phyloP scores from a whole-genome alignment of 1,140 invertebrate genomes.

The Drosophila mojavensis region DNA sequence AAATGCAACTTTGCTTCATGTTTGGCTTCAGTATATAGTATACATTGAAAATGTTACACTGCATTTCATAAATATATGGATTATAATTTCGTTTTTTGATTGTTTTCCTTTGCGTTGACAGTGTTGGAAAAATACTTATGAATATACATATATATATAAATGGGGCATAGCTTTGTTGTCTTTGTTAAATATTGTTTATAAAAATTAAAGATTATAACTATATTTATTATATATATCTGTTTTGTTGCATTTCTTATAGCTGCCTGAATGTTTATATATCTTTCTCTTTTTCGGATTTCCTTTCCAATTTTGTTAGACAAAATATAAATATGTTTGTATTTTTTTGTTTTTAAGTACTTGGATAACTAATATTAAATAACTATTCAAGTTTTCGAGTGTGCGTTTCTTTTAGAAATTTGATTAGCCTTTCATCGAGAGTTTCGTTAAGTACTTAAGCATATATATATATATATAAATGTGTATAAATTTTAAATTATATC shows the following conservation, averaged over 20 bases:
- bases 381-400: slow-evolving; percentile 35
- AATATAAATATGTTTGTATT: slow-evolving; percentile 62
- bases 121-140: slow-evolving; percentile 39
- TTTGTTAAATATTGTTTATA: slow-evolving; percentile 65
- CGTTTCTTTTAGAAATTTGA: slow-evolving; percentile 78
- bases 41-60: background rate
- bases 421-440: slow-evolving; percentile 53
- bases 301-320: slow-evolving; percentile 69
- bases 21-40: slow-evolving; percentile 40
- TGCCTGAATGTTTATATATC: slow-evolving; percentile 45
- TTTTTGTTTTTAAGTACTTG: slow-evolving; percentile 43
- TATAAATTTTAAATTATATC: slow-evolving; percentile 41
- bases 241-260: slow-evolving; percentile 48
- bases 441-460: slow-evolving; percentile 64
- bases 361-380: slow-evolving; percentile 36
- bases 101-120: slow-evolving; percentile 51
- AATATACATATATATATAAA: slow-evolving; percentile 44
- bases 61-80: slow-evolving; percentile 28
- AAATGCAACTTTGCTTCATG: slow-evolving; percentile 44
- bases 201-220: slow-evolving; percentile 66
- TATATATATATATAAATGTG: slow-evolving; percentile 27
- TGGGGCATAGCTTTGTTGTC: slow-evolving; percentile 26
- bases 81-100: slow-evolving; percentile 33
- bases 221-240: slow-evolving; percentile 34
- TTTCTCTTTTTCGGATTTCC: slow-evolving; percentile 32